Percentiles rank a stretch among this genome's conserved stretches.
These are phyloP conservation scores for Tachysurus vachellii DNA, from an alignment of 2,113 vertebrate genomes.

Conservation along the genomic window DNA sequence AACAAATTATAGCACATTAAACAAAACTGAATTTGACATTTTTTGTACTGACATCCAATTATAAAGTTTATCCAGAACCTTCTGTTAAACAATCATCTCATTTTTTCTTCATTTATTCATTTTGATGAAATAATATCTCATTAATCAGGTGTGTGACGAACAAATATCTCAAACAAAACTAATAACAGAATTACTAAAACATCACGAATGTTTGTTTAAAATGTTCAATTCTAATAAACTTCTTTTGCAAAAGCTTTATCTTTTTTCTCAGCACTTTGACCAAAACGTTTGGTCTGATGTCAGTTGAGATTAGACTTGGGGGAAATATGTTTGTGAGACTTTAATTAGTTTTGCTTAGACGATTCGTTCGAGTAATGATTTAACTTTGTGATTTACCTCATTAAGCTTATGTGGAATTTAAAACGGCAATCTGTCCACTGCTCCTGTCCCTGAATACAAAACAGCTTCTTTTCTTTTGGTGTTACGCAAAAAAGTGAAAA, in stretches of 20 bases:
- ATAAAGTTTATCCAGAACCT: not conserved
- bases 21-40: not conserved
- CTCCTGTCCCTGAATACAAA: not conserved
- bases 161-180: not conserved
- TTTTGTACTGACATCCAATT: not conserved
- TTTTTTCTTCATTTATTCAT: not conserved
- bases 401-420: not conserved
- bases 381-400: constrained; percentile 13
- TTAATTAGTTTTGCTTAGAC: not conserved
- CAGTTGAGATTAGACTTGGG: not conserved
- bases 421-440: not conserved
- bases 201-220: not conserved
- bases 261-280: not conserved
- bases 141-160: not conserved
- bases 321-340: not conserved
- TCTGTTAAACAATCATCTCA: not conserved
- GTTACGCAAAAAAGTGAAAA: not conserved
- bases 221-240: not conserved
- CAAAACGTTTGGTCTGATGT: not conserved
- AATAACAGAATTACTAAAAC: not conserved
- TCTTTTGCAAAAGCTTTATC: not conserved
- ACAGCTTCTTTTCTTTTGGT: not conserved
- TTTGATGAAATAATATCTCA: not conserved
- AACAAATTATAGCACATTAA: too few relatives aligned
- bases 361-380: constrained; percentile 8